Conservation (phyloP, 2,797 vertebrate species). For the Lepidocolaptes lacrymiger region DNA sequence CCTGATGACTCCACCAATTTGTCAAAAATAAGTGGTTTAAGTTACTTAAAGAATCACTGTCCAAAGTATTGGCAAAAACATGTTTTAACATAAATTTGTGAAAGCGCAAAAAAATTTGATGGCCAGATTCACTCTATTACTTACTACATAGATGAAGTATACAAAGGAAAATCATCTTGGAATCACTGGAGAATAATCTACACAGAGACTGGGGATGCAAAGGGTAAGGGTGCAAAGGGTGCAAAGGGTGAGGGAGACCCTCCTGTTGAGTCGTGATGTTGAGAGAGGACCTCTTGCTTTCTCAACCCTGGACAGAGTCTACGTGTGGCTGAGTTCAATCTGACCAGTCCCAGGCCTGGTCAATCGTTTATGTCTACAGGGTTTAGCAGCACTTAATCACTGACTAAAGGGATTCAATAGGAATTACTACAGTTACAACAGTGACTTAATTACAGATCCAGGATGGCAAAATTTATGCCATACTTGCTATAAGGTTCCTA, state of each 20-base stretch:
- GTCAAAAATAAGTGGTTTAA: not conserved
- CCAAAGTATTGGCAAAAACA: not conserved
- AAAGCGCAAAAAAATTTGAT: not conserved
- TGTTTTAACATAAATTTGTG: not conserved
- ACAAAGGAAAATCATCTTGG: not conserved
- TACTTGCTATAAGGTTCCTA: not conserved
- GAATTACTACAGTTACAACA: not conserved
- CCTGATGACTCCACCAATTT: not conserved
- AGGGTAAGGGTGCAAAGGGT: too few species aligned
- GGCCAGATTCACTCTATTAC: not conserved
- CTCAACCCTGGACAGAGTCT: not conserved
- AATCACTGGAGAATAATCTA: not conserved
- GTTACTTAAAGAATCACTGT: not conserved
- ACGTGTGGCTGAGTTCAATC: not conserved
- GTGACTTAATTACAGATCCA: not conserved
- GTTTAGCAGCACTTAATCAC: not conserved
- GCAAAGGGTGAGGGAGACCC: not conserved
- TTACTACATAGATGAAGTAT: not conserved
- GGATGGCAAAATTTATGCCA: not conserved
- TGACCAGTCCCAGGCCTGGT: not conserved
- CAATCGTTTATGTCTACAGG: not conserved
- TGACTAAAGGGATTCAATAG: not conserved
- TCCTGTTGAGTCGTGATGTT: not conserved
- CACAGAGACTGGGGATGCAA: not conserved
- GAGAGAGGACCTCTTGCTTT: not conserved